Base-by-base conservation (phyloP, 64 coral and sea anemone species). In the Montipora sp. region DNA sequence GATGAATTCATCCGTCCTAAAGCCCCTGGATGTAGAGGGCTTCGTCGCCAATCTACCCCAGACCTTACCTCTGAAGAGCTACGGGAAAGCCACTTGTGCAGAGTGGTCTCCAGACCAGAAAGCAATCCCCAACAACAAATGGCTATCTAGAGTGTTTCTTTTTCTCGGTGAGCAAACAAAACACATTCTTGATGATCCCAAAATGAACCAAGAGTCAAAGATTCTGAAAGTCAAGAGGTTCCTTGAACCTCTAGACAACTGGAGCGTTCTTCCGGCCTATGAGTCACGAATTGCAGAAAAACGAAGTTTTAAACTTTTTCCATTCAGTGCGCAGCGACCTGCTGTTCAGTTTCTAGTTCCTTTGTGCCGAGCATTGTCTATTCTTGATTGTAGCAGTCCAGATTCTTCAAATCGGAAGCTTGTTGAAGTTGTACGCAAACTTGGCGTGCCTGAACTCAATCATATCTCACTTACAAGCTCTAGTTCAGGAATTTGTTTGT, bases 101-200 rank as follows among this genome's bases (percentile, higher is more conserved):
- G 68, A 47, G 10, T 92, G 90, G 90, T 22, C 49, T 92, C 80
- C 90, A 47, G 0, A 60, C n/a, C 79, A 81, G 19, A 36, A 61
- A 15, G 0, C 6, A 50, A 23, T 85, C 4, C 90, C 90, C 3
- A 70, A 65, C 48, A 50, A 85, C 2, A 0, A 66, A 45, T 92
- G 90, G 90, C 47, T 92, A 43, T 84, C 10, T 3, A 73, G 51
- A n/a, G 90, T 92, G 1, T 92, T 80, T 80, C 49, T n/a, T 10
- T 85, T 92, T 48, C 45, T 92, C 5, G 19, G 47, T 8, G 18
- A 68, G 3, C 14, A 2, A 45, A 24, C 46, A 1, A 50, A 10
- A 24, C 0, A 15, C 24, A 6, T 48, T 43, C 0, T 66, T 50
- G 11, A 19, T 16, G 14, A 48, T 50, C 0, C 14, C 45, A 50